Conservation (phyloP, 2,888 invertebrate genomes). For the Cantharis rustica region DNA sequence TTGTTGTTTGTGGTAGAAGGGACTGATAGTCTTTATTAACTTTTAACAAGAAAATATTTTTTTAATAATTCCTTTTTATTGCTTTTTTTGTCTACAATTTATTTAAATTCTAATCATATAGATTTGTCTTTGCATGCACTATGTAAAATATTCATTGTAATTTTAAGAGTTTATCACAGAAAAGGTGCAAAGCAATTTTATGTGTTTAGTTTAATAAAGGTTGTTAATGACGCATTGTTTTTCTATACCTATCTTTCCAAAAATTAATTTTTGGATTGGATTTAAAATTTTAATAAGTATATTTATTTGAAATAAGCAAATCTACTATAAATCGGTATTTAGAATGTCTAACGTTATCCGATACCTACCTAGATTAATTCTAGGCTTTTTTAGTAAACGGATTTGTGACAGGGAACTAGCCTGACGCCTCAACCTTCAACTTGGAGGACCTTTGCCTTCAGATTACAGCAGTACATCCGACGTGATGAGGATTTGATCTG, state of each 20-base stretch:
- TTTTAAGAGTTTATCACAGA: background rate
- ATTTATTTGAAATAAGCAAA: too few species aligned
- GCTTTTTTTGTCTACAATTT: background rate
- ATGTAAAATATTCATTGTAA: background rate
- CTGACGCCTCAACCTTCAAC: too few species aligned
- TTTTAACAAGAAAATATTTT: background rate
- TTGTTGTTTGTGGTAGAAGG: conserved; percentile 20
- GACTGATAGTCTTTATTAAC: conserved; percentile 15
- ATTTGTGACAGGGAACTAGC: too few species aligned
- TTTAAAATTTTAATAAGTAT: too few species aligned
- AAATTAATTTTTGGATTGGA: too few species aligned
- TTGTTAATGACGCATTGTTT: background rate
- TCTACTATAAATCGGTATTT: too few species aligned
- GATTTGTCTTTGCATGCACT: background rate
- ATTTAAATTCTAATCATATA: background rate
- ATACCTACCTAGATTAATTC: too few species aligned
- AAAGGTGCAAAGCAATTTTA: background rate
- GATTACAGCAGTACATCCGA: too few species aligned
- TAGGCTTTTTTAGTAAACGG: too few species aligned
- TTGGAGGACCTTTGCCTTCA: too few species aligned
- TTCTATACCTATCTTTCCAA: background rate
- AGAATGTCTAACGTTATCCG: too few species aligned
- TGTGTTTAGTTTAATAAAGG: background rate
- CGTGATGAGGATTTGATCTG: too few species aligned
- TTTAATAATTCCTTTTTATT: background rate